Evolutionary conservation across 1,140 invertebrate genomes (phyloP), one percentile per base, ranked within the genome.

Genomic region (Paraescarpia echinospica): DNA sequence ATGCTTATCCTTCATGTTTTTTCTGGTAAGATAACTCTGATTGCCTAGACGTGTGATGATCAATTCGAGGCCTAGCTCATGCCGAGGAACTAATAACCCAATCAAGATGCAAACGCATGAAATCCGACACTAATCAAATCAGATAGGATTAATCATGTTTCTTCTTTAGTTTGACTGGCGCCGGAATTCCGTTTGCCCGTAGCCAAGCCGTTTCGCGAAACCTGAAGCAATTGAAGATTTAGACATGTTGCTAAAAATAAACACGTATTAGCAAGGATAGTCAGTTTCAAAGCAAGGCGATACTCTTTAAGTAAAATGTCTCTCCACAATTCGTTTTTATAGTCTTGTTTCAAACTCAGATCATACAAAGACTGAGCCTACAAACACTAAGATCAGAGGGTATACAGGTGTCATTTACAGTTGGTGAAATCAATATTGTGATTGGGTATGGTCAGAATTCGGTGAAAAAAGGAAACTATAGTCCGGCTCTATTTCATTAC

Each of bases 161-260:
- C 59, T 77, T 77, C 59, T 77, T 77, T 77, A 77, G 12, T 77
- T 27, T 27, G 59, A 77, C 14, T 41, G 41, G 41, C 41, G 41
- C 41, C 59, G 59, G 59, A 77, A 77, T 77, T 77, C 59, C 59
- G 59, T 77, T 77, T 77, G 59, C 59, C 59, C 59, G 59, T 77
- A 77, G 59, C 59, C 12, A 77, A 27, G 4, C 22, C 2, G 59
- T 27, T 77, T 77, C 59, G 59, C 12, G 22, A 18, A 77, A 77
- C 59, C 4, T 22, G 18, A 2, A 77, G 59, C 59, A 77, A 31
- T 77, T 0, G 9, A 18, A 2, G 59, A 77, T 77, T 27, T 77
- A 27, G 59, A 31, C 12, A n/a, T 77, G 59, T 5, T 77, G 59
- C 59, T 31, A 31, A 77, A 77, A 14, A 5, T 77, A 27, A 77